phyloP scores from a whole-genome alignment of 1,140 invertebrate species.

The Pseudoatta argentina region DNA sequence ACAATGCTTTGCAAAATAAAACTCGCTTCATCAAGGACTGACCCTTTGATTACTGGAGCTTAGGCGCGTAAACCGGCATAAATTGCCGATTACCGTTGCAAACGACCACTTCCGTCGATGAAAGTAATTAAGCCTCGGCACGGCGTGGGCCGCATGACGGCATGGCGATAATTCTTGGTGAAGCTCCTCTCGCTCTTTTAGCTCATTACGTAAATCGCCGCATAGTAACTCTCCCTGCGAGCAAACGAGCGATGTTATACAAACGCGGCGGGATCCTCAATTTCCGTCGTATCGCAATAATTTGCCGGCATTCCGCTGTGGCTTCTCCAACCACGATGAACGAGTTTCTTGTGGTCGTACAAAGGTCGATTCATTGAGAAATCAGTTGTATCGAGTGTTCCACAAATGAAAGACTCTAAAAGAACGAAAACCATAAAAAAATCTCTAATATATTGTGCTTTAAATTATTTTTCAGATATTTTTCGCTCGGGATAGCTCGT shows the following conservation, averaged over 20 bases:
- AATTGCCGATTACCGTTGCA: slow-evolving; percentile 63
- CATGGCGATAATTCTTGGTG: slow-evolving; percentile 56
- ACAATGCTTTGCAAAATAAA: slow-evolving; percentile 12
- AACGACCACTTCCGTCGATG: slow-evolving; percentile 58
- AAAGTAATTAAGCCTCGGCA: slow-evolving; percentile 54
- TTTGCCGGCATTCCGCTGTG: slow-evolving; percentile 48
- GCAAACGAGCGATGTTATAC: slow-evolving; percentile 37
- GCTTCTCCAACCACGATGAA: slow-evolving; percentile 49
- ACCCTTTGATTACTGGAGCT: slow-evolving; percentile 55
- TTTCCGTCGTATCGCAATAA: slow-evolving; percentile 60
- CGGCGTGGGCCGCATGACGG: slow-evolving; percentile 53
- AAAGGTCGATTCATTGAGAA: slow-evolving; percentile 67
- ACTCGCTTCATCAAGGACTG: slow-evolving; percentile 7
- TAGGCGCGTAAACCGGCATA: slow-evolving; percentile 45
- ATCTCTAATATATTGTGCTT: background rate
- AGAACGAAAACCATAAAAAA: background rate
- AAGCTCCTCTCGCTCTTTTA: slow-evolving; percentile 41
- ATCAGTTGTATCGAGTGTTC: slow-evolving; percentile 31
- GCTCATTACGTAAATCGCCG: slow-evolving; percentile 57
- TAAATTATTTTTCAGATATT: background rate
- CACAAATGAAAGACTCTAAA: background rate
- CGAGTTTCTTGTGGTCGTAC: slow-evolving; percentile 56
- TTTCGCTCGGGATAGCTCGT: background rate
- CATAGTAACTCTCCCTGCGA: slow-evolving; percentile 16
- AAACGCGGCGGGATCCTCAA: slow-evolving; percentile 40